phyloP scores from a whole-genome alignment of 2,113 vertebrate species.

The Pithys albifrons region DNA sequence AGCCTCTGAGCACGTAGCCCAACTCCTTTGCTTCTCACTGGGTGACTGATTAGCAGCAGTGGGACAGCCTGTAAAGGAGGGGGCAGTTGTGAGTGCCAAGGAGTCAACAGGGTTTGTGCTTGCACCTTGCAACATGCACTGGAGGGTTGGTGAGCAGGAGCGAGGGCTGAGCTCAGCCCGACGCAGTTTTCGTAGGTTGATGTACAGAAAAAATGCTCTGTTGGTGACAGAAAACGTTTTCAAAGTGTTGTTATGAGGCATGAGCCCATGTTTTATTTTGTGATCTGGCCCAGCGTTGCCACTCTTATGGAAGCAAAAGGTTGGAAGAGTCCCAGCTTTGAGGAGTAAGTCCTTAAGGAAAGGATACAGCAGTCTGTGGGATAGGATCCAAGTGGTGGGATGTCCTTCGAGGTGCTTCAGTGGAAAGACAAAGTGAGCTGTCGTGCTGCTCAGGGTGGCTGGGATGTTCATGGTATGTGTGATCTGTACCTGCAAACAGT shows the following conservation, averaged over 20 bases:
- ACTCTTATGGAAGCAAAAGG: background rate
- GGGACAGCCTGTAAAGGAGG: background rate
- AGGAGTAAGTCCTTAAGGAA: background rate
- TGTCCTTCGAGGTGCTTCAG: background rate
- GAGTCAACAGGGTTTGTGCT: background rate
- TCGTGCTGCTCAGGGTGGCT: background rate
- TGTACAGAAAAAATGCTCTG: background rate
- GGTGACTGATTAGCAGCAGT: background rate
- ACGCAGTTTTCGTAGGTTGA: fast-evolving
- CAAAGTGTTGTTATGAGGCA: background rate
- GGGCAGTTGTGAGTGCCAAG: background rate
- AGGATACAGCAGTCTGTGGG: background rate
- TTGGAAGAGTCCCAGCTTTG: background rate
- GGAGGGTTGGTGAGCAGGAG: background rate
- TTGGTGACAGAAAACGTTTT: background rate
- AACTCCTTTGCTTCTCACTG: background rate
- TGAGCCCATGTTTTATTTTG: background rate
- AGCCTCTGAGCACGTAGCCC: constrained; percentile 32
- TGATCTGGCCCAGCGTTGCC: background rate
- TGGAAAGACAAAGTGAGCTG: background rate
- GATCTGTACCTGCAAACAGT: background rate
- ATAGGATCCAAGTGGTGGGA: fast-evolving
- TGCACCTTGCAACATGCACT: background rate
- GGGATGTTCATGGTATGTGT: background rate
- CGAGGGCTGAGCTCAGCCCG: fast-evolving